Evolutionary conservation across 2,888 invertebrate species (phyloP).

Genomic region (Acleris literana): DNA sequence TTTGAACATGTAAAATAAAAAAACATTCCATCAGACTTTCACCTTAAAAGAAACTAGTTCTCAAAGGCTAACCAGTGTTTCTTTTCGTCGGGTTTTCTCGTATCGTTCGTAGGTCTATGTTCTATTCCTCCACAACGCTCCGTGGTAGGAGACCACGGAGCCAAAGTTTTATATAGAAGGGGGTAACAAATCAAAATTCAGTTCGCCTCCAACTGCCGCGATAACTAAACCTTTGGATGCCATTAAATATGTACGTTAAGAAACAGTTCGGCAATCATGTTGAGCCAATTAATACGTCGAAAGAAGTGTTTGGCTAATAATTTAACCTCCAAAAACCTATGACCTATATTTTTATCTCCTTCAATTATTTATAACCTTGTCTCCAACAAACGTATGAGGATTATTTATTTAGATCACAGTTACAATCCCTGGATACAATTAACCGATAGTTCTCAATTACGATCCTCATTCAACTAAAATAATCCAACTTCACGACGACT

Average conservation of each 20-base stretch:
- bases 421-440: no score
- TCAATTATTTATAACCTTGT: no score
- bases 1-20: background rate
- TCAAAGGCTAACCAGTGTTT: background rate
- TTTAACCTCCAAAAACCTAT: background rate
- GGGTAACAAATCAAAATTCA: constrained; percentile 53
- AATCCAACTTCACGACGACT: background rate
- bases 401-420: no score
- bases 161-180: constrained; percentile 62
- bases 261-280: constrained; percentile 8
- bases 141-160: constrained; percentile 53
- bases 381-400: no score
- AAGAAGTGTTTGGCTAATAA: constrained; percentile 3
- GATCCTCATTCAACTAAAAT: no score
- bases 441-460: no score
- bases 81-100: constrained; percentile 6
- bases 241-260: constrained; percentile 51
- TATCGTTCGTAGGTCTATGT: constrained; percentile 37
- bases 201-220: constrained; percentile 57
- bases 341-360: background rate
- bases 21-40: background rate
- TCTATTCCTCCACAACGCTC: constrained; percentile 37
- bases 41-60: background rate
- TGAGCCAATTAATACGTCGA: background rate
- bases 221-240: constrained; percentile 49